Percentiles rank a stretch among this genome's conserved stretches.
Evolutionary conservation across 2,888 invertebrate genomes (phyloP).

Genomic region (Galerucella nymphaeae): DNA sequence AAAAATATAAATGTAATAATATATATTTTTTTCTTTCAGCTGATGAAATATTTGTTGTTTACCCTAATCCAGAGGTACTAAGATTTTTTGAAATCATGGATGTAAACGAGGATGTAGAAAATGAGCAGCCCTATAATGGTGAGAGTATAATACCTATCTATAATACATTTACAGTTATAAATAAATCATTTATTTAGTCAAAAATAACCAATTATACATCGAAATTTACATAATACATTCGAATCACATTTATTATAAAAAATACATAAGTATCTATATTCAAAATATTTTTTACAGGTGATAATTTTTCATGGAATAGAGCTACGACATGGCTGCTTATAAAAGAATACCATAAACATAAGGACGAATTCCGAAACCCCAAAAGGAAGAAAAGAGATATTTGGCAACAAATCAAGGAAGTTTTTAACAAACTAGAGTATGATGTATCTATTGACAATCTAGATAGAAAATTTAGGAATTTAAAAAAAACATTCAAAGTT

Average conservation of each 20-base stretch:
- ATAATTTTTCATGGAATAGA: no score
- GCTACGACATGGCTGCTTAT: no score
- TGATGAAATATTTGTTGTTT: not conserved
- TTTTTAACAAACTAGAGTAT: not conserved
- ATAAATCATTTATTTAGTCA: no score
- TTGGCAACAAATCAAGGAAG: not conserved
- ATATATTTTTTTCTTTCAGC: no score
- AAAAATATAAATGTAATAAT: no score
- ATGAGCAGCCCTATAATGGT: no score
- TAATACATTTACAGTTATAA: not conserved
- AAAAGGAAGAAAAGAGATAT: not conserved
- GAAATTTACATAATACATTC: no score
- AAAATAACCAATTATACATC: no score
- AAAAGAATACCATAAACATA: constrained; percentile 4
- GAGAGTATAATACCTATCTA: not conserved
- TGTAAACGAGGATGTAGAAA: not conserved
- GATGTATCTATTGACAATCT: not conserved
- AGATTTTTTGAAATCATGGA: not conserved
- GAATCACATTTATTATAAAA: no score
- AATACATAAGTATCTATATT: no score
- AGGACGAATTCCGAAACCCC: constrained; percentile 4
- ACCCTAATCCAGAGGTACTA: not conserved
- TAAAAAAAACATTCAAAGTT: not conserved
- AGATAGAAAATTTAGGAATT: not conserved
- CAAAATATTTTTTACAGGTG: no score